A percentile compares a stretch with the other conserved stretches of the same genome.
Evolutionary conservation across 2,797 vertebrate species (phyloP).

Genomic region (Acanthornis magna): DNA sequence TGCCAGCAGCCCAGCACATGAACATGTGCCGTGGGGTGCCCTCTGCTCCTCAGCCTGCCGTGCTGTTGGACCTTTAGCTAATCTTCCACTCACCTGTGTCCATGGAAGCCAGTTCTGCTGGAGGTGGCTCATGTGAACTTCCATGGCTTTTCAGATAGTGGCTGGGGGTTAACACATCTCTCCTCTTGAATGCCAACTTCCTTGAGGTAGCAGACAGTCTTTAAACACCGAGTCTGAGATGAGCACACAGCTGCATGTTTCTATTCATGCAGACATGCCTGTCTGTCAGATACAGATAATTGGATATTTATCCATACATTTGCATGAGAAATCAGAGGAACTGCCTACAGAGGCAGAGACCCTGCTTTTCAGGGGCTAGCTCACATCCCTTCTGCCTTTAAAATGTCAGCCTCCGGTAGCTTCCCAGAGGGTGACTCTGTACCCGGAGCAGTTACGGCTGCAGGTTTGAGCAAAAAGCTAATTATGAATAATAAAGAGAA

Average conservation of each 20-base stretch:
- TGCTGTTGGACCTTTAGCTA: rapidly evolving
- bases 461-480: not conserved
- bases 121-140: not conserved
- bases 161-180: not conserved
- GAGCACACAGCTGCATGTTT: not conserved
- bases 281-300: conserved; percentile 30
- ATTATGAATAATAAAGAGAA: conserved; percentile 5
- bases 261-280: not conserved
- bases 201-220: not conserved
- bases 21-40: rapidly evolving
- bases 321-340: conserved; percentile 2
- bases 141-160: not conserved
- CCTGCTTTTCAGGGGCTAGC: not conserved
- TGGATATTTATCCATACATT: conserved; percentile 23
- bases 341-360: not conserved
- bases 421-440: not conserved
- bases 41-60: rapidly evolving
- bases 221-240: not conserved
- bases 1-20: not conserved
- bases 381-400: not conserved
- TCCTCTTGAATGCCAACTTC: not conserved
- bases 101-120: not conserved
- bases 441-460: not conserved
- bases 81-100: not conserved
- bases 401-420: not conserved